Percentiles rank a stretch among this genome's conserved stretches.
Evolutionary conservation across 1,140 invertebrate genomes (phyloP).

Genomic region (Sweltsa coloradensis): DNA sequence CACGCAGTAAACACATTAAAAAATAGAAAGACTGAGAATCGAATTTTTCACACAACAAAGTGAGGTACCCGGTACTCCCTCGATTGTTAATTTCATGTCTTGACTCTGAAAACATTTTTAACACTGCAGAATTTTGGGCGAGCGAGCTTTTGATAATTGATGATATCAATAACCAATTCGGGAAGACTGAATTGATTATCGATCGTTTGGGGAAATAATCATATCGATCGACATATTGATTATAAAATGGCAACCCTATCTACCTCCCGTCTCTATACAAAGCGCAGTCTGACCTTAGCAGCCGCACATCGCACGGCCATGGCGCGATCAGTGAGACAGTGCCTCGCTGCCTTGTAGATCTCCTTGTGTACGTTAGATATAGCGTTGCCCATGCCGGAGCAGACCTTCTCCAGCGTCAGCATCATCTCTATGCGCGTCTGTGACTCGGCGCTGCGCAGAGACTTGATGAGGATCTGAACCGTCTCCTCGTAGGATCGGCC

Average conservation of each 20-base stretch:
- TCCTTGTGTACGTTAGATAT: constrained; percentile 81
- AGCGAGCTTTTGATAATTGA: too few species aligned
- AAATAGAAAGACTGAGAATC: too few species aligned
- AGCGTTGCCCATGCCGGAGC: constrained; percentile 76
- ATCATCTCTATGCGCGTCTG: constrained; percentile 94
- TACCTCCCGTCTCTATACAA: too few species aligned
- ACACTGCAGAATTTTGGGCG: background rate
- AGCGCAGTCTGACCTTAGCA: constrained; percentile 45
- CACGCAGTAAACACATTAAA: too few species aligned
- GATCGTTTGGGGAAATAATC: too few species aligned
- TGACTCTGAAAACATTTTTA: constrained; percentile 4
- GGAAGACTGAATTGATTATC: too few species aligned
- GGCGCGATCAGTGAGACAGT: constrained; percentile 76
- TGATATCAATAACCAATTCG: too few species aligned
- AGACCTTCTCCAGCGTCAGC: constrained; percentile 86
- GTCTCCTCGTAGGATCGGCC: constrained; percentile 97
- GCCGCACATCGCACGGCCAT: constrained; percentile 84
- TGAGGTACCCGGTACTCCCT: too few species aligned
- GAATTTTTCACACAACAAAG: too few species aligned
- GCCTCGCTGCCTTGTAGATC: constrained; percentile 77
- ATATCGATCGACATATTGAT: too few species aligned
- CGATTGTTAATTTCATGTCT: background rate
- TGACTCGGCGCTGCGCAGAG: constrained; percentile 88
- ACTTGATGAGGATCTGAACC: constrained; percentile 82
- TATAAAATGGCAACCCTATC: too few species aligned